Conservation (phyloP, 1,140 invertebrate species). For the Listronotus oregonensis region DNA sequence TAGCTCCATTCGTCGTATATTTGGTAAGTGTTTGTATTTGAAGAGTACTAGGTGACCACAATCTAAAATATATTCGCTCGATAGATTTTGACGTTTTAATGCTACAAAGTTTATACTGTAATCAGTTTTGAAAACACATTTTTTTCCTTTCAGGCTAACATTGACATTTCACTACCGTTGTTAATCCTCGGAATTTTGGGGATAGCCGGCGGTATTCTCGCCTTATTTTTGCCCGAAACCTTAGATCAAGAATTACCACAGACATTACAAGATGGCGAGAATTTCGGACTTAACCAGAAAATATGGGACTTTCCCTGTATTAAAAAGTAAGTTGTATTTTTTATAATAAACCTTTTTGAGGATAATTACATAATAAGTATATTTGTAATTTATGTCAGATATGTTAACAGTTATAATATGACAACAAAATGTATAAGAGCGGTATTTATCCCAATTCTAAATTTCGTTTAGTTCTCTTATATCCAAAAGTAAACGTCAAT, state of each 20-base stretch:
- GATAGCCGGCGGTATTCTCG: conserved; percentile 71
- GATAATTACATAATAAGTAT: too few relatives aligned
- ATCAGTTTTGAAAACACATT: too few relatives aligned
- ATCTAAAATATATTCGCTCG: too few relatives aligned
- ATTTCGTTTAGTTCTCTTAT: too few relatives aligned
- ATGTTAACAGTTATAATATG: too few relatives aligned
- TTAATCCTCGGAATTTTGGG: conserved; percentile 75
- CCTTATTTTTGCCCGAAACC: conserved; percentile 82
- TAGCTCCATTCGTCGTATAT: conserved; percentile 83
- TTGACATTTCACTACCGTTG: conserved; percentile 72
- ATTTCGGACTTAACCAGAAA: conserved; percentile 78
- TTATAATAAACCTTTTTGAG: neutral
- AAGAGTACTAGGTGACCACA: too few relatives aligned
- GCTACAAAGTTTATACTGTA: too few relatives aligned
- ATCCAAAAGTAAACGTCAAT: too few relatives aligned
- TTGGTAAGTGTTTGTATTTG: conserved; percentile 60
- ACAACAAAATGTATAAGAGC: too few relatives aligned
- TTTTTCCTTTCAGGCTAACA: conserved; percentile 63
- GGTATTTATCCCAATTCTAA: too few relatives aligned
- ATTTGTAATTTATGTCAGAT: too few relatives aligned
- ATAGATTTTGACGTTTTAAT: too few relatives aligned
- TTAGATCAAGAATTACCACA: conserved; percentile 81
- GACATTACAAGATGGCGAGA: conserved; percentile 81
- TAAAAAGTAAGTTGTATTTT: conserved; percentile 59
- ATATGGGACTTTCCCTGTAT: conserved; percentile 81